phyloP scores from a whole-genome alignment of 2,888 invertebrate species.

The Papilio demoleus region DNA sequence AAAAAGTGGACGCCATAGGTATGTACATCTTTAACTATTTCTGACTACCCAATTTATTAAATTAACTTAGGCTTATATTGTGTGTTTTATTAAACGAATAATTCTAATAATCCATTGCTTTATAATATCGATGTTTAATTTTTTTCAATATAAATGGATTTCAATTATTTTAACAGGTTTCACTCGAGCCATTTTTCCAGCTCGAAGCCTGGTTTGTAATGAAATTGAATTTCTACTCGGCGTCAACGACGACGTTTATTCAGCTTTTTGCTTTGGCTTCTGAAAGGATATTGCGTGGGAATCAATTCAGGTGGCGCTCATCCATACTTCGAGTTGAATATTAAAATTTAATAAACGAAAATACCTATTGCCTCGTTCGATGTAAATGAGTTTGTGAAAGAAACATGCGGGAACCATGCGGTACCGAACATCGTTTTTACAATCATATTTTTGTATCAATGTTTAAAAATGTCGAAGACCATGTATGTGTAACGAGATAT shows the following conservation, averaged over 20 bases:
- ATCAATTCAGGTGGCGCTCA: conserved; percentile 75
- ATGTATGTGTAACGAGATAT: background rate
- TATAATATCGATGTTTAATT: background rate
- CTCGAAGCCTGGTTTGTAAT: conserved; percentile 57
- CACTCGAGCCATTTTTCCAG: conserved; percentile 45
- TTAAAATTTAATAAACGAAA: conserved; percentile 61
- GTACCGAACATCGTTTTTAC: background rate
- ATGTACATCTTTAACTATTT: too few species aligned
- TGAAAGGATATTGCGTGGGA: conserved; percentile 79
- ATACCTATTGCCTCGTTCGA: conserved; percentile 33
- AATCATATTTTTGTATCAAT: background rate
- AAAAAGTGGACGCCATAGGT: too few species aligned
- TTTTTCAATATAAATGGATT: conserved; percentile 21
- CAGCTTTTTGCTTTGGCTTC: conserved; percentile 74
- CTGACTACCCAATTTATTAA: background rate
- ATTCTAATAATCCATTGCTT: background rate
- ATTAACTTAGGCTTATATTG: background rate
- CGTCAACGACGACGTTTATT: conserved; percentile 66
- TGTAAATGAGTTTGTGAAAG: conserved; percentile 10
- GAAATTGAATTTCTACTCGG: conserved; percentile 74
- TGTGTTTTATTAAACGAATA: background rate
- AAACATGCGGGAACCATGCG: background rate
- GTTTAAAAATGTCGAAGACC: background rate
- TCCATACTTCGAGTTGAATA: conserved; percentile 63
- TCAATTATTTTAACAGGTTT: conserved; percentile 42